phyloP scores from a whole-genome alignment of 2,797 vertebrate genomes.

The Cirrhinus mrigala region DNA sequence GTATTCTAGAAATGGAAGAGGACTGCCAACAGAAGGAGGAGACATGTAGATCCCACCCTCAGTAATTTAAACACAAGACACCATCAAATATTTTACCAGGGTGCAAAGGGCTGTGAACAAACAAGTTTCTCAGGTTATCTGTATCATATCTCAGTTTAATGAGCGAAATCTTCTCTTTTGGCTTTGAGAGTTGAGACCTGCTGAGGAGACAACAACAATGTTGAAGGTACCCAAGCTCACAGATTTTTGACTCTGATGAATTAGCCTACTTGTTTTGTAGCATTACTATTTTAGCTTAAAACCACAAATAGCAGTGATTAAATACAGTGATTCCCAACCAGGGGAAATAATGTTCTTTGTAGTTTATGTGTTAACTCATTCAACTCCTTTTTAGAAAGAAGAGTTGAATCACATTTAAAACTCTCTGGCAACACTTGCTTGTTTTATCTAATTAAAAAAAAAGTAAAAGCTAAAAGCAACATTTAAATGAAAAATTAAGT shows the following conservation, averaged over 20 bases:
- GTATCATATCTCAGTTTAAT: neutral
- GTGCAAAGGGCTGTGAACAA: neutral
- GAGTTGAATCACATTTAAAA: neutral
- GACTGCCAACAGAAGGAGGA: neutral
- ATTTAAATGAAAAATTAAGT: neutral
- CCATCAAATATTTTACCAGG: neutral
- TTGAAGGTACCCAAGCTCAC: slow-evolving; percentile 3
- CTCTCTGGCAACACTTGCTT: too few relatives aligned
- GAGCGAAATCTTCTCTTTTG: neutral
- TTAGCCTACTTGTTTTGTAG: neutral
- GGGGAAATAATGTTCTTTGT: neutral
- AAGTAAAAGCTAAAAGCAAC: neutral
- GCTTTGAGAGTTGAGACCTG: neutral
- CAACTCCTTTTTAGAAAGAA: neutral
- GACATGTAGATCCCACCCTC: too few relatives aligned
- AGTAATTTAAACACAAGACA: neutral
- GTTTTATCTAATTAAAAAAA: neutral
- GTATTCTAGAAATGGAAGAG: neutral
- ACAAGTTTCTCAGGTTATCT: slow-evolving; percentile 19
- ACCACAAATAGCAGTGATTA: neutral
- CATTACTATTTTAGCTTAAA: neutral
- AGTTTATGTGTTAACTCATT: neutral
- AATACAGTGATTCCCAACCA: neutral
- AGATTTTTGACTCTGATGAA: neutral
- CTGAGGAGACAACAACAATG: neutral